A percentile compares a stretch with the other conserved stretches of the same genome.
Conservation (phyloP, 2,797 vertebrate genomes). For the Falco berigora region DNA sequence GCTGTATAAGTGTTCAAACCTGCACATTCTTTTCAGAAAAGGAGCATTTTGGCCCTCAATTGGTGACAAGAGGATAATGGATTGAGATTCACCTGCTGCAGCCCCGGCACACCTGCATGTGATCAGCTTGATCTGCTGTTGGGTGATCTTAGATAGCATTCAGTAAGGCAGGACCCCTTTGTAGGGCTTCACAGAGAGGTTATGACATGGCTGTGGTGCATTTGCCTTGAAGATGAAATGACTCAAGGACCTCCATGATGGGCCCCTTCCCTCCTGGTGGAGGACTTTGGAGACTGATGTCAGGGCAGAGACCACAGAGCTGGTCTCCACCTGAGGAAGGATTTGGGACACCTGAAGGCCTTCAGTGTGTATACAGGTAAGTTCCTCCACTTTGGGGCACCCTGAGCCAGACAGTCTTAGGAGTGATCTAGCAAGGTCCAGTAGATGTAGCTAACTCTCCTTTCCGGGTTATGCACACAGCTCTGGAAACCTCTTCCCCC, state of each 20-base stretch:
- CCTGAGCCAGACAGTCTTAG: neutral
- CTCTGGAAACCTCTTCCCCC: neutral
- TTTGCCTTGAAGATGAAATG: neutral
- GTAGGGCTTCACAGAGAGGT: neutral
- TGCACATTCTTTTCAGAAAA: neutral
- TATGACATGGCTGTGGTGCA: neutral
- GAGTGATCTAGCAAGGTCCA: neutral
- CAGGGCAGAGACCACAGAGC: neutral
- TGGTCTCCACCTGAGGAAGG: neutral
- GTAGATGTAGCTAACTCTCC: neutral
- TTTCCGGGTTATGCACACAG: neutral
- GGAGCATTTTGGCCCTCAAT: neutral
- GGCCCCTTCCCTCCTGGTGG: neutral
- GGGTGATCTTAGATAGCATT: neutral
- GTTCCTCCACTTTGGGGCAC: neutral
- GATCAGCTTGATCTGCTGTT: neutral
- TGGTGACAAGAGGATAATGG: neutral
- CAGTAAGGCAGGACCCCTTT: neutral
- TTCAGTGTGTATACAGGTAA: neutral
- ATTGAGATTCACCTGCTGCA: neutral
- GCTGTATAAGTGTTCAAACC: neutral
- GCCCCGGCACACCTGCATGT: fast-evolving
- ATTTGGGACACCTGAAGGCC: neutral
- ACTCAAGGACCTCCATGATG: fast-evolving
- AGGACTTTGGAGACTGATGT: neutral